Base-by-base conservation (phyloP, 2,888 invertebrate species). In the Leptinotarsa peninsularis region DNA sequence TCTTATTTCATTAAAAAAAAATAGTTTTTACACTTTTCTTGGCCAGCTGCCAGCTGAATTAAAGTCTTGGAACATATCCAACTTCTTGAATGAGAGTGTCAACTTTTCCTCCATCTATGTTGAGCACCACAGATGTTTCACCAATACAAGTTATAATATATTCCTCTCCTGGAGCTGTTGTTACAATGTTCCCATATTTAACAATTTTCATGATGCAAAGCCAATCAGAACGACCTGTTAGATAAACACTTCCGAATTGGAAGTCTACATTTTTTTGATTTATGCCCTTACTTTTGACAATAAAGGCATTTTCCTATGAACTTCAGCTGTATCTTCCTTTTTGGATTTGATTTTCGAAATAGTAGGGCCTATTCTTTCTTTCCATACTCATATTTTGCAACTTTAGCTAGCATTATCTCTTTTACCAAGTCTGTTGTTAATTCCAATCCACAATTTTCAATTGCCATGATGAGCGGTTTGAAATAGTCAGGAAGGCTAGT, bases 381-480 rank as follows among this genome's bases (percentile, higher is more conserved):
- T 21, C 2, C 2, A 21, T 21, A 21, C 2, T 21, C 21, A 21
- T 21, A 21, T 21, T 21, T 23, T 21, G 23, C 15, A 13, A 14
- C 23, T 58, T 58, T 23, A 21, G 58, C 58, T 58, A 58, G 21
- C 14, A 58, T 14, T 21, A 23, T 58, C 21, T 58, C 23, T 15
- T 58, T 23, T 2, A 58, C 58, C 14, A 58, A 14, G 14, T 58
- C 4, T 49, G 15, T 67, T 2, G 67, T 67, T 3, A 67, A 23
- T 50, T 67, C 23, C 43, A 49, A 7, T 23, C 67, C 50, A 49
- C 50, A 13, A 13, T 67, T 67, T n/a, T 49, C 49, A 5, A 67
- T 15, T 67, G 67, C 50, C 49, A 67, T 49, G 43, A 50, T 67
- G 21, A 67, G 23, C 2, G 49, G 67, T 67, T 43, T 67, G 13